These are phyloP conservation scores for Nephrotoma flavescens DNA, from an alignment of 2,888 invertebrate species.

Conservation along the genomic window DNA sequence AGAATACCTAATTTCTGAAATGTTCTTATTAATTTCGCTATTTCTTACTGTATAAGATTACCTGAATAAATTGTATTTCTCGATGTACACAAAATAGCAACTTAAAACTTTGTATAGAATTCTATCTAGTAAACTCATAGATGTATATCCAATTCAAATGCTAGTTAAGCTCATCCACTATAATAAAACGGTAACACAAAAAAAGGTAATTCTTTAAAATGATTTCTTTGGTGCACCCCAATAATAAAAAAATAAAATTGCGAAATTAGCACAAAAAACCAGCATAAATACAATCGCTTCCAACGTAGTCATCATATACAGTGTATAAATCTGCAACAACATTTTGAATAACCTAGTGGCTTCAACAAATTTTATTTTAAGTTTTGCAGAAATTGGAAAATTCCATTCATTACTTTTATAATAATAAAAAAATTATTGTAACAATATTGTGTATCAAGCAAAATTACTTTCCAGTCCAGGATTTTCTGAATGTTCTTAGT, in stretches of 20 bases:
- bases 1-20: no score
- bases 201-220: not conserved
- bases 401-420: not conserved
- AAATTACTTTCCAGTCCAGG: not conserved
- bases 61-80: no score
- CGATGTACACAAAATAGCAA: no score
- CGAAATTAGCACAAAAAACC: not conserved
- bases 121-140: no score
- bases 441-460: not conserved
- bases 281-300: not conserved
- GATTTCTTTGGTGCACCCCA: not conserved
- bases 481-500: not conserved
- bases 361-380: not conserved
- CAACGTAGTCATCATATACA: not conserved
- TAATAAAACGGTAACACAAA: not conserved
- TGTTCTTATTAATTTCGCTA: no score
- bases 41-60: no score
- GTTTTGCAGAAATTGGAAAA: not conserved
- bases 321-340: not conserved
- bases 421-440: not conserved
- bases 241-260: not conserved
- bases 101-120: no score
- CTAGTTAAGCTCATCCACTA: not conserved
- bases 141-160: not conserved
- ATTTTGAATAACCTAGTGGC: not conserved